Evolutionary conservation across 1,140 invertebrate genomes (phyloP).

Genomic region (Oncopeltus fasciatus): DNA sequence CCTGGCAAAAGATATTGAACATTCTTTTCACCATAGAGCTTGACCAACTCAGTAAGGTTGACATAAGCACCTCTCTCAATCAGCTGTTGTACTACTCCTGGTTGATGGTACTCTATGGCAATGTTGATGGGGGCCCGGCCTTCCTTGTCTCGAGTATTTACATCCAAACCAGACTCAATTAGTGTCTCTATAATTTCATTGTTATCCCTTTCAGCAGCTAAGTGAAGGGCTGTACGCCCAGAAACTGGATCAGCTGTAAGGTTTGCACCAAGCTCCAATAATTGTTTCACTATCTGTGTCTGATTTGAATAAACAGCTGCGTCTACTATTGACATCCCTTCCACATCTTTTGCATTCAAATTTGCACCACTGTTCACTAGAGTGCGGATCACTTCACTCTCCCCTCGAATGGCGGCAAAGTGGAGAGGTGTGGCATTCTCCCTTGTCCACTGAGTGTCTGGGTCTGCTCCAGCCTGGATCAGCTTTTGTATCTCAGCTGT

Average conservation of each 20-base stretch:
- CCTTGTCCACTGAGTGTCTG: not conserved
- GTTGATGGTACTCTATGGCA: not conserved
- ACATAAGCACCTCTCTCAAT: not conserved
- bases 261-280: not conserved
- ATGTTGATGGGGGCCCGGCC: not conserved
- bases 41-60: not conserved
- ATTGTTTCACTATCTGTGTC: not conserved
- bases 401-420: not conserved
- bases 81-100: not conserved
- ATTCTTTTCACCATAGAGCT: not conserved
- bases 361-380: not conserved
- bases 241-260: not conserved
- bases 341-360: not conserved
- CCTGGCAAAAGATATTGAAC: not conserved
- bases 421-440: not conserved
- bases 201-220: not conserved
- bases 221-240: not conserved
- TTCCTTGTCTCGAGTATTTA: not conserved
- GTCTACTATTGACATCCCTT: not conserved
- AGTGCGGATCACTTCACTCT: not conserved
- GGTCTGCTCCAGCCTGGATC: not conserved
- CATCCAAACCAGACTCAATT: not conserved
- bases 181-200: not conserved
- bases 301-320: not conserved
- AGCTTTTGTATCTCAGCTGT: not conserved